These are phyloP conservation scores for Rhinoderma darwinii DNA, from an alignment of 2,113 vertebrate genomes.

Conservation along the genomic window DNA sequence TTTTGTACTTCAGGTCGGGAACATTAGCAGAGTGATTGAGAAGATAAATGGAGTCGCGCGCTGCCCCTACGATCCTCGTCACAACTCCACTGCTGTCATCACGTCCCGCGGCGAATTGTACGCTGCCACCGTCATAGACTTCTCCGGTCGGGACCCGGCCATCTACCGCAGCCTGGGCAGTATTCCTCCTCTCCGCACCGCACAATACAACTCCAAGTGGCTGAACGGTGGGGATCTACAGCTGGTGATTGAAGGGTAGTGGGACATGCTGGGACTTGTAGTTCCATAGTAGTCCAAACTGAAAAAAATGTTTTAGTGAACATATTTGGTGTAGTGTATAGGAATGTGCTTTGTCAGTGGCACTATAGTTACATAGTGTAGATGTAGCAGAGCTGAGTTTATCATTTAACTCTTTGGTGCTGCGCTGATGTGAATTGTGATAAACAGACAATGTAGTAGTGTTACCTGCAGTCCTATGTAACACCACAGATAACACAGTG, in stretches of 20 bases:
- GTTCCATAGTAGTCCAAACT: no score
- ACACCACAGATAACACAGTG: background rate
- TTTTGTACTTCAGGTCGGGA: constrained; percentile 81
- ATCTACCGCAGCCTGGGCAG: constrained; percentile 97
- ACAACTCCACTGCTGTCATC: constrained; percentile 97
- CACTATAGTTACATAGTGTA: no score
- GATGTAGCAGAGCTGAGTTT: background rate
- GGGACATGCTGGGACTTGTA: no score
- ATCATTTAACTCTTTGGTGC: no score
- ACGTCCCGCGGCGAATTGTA: constrained; percentile 95
- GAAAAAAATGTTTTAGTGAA: no score
- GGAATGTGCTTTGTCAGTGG: no score
- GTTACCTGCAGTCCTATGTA: background rate
- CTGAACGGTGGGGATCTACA: constrained; percentile 87
- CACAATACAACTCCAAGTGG: constrained; percentile 99
- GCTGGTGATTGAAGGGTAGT: no score
- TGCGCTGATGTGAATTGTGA: no score
- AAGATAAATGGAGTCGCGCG: constrained; percentile 95
- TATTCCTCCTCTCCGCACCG: constrained; percentile 91
- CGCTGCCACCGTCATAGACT: constrained; percentile 96
- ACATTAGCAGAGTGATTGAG: constrained; percentile 89
- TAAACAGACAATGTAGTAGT: no score
- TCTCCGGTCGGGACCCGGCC: constrained; percentile 95
- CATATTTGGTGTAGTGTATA: no score
- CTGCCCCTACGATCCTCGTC: constrained; percentile 94